phyloP scores from a whole-genome alignment of 2,797 vertebrate genomes.

The Hipposideros larvatus region DNA sequence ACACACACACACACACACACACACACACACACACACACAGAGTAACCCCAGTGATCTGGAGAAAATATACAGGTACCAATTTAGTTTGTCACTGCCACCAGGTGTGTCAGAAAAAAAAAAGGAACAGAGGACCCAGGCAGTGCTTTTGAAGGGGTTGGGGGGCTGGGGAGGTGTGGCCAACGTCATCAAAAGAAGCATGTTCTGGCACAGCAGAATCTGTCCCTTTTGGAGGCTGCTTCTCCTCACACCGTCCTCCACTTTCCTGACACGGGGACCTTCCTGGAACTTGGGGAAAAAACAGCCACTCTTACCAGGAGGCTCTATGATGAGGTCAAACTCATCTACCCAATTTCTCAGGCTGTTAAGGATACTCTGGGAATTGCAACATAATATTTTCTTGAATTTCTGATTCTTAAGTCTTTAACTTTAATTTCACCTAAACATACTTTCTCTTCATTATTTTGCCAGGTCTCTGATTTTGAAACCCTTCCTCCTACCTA shows the following conservation, averaged over 20 bases:
- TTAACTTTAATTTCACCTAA: not conserved
- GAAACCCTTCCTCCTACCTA: not conserved
- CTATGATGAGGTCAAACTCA: not conserved
- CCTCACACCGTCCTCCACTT: not conserved
- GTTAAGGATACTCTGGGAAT: not conserved
- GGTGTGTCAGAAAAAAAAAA: not conserved
- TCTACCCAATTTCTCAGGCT: not conserved
- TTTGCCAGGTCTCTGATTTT: not conserved
- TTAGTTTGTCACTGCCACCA: not conserved
- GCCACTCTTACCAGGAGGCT: not conserved
- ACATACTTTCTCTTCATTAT: not conserved
- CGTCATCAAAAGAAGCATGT: not conserved
- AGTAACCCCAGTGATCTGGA: not conserved
- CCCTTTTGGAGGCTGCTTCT: not conserved
- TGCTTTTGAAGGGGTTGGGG: not conserved
- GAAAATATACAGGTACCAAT: not conserved
- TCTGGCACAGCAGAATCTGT: not conserved
- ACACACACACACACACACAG: too few relatives aligned
- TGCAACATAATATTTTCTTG: not conserved
- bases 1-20: not conserved
- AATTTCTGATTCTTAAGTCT: not conserved
- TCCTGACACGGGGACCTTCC: not conserved
- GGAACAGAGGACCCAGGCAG: not conserved
- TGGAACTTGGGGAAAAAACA: not conserved
- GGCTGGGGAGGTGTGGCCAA: accelerated